Conservation (phyloP, 2,113 vertebrate species). For the Actinemys pallida region DNA sequence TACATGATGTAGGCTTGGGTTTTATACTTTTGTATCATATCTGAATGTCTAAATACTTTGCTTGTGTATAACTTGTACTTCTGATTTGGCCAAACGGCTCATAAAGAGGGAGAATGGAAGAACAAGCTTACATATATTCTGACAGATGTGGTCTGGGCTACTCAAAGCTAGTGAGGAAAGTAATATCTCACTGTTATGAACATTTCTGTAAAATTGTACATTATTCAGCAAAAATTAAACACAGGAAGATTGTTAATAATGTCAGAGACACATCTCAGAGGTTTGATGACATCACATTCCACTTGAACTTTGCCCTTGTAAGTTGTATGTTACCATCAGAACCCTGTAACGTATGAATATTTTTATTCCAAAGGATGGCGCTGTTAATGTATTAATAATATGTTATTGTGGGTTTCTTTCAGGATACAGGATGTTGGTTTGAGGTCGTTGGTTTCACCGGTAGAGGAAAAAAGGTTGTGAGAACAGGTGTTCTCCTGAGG, state of each 20-base stretch:
- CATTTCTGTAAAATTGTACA: neutral
- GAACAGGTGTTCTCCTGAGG: conserved; percentile 63
- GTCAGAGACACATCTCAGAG: neutral
- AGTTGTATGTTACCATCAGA: neutral
- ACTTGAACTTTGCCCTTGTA: neutral
- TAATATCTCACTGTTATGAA: neutral
- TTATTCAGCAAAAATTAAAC: fast-evolving
- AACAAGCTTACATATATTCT: neutral
- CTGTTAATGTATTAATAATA: neutral
- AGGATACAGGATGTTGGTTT: conserved; percentile 64
- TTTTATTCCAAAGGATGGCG: conserved; percentile 39
- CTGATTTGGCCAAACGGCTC: neutral
- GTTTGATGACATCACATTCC: neutral
- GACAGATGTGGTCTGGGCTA: neutral
- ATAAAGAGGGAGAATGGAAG: neutral
- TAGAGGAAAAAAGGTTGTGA: conserved; percentile 32
- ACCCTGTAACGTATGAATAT: neutral
- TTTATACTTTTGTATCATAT: neutral
- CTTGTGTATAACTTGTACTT: neutral
- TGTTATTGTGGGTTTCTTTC: neutral
- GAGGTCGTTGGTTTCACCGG: conserved; percentile 42
- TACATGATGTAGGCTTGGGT: neutral
- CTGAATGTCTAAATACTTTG: neutral
- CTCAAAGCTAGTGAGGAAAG: neutral
- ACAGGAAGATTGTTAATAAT: neutral